Evolutionary conservation across 2,888 invertebrate species (phyloP), one percentile per base, ranked within the genome.

Genomic region (Ephialtes manifestator): DNA sequence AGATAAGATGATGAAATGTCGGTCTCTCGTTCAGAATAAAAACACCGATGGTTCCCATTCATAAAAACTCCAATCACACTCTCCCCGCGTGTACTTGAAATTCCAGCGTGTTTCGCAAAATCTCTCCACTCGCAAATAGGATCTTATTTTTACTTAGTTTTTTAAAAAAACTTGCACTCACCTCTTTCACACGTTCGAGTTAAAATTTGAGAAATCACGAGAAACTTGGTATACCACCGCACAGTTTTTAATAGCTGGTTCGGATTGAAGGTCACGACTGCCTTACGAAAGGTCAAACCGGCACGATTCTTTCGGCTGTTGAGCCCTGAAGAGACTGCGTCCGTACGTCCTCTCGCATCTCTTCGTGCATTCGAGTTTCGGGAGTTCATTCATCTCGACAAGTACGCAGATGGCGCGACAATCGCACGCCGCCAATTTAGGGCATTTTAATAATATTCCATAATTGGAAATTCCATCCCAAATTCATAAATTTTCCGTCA

Each of bases 241-340:
- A 70, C 74, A 43, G 46, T 63, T 77, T 83, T 75, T 79, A 80
- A 86, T 84, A 85, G 79, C 84, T 84, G 87, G 87, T 86, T 88
- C 81, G 82, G 74, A 86, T 79, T 90, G 91, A 92, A 92, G 92
- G 92, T 92, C 92, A 91, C 89, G 85, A 88, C 89, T 74, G 87
- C 7, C 87, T 87, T 86, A 86, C 81, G 86, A 88, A 89, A 92
- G 91, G 91, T 92, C 92, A 91, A 87, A 89, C 88, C 86, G 87
- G 87, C 86, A 84, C 72, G 75, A 84, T 82, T 82, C 84, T 71
- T 74, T 80, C 68, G 71, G 74, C 80, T 78, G 63, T 74, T 31
- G 81, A 82, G 82, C 53, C 82, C 75, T 55, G 63, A 81, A 79
- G 85, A 82, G 75, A 75, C 82, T 79, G 83, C 75, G 75, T 65